phyloP scores from a whole-genome alignment of 2,113 vertebrate genomes.

The Corynorhinus townsendii region DNA sequence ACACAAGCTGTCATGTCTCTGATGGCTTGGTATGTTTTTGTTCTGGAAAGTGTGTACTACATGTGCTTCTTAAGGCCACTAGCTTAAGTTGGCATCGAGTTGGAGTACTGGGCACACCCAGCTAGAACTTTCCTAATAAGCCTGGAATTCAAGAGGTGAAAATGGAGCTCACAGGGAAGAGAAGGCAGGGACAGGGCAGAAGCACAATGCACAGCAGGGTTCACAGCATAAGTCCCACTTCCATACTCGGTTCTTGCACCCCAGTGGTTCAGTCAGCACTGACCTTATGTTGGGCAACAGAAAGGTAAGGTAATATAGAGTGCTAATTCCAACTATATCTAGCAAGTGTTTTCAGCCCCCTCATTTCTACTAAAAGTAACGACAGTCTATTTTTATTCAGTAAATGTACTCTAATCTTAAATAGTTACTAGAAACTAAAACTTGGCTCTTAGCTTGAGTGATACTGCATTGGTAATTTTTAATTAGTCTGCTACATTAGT shows the following conservation, averaged over 20 bases:
- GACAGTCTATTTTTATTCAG: neutral
- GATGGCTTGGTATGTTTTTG: neutral
- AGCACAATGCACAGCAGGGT: neutral
- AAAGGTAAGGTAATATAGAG: neutral
- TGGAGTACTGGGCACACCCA: neutral
- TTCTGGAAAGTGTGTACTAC: neutral
- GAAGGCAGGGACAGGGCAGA: neutral
- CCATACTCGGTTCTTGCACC: neutral
- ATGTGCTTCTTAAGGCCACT: neutral
- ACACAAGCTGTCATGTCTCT: neutral
- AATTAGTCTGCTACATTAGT: neutral
- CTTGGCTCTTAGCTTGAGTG: neutral
- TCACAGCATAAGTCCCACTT: neutral
- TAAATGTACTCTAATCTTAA: neutral
- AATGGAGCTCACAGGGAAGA: neutral
- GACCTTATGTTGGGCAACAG: neutral
- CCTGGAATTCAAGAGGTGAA: neutral
- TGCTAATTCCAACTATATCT: neutral
- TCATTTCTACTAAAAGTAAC: slow-evolving; percentile 29
- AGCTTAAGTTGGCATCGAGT: neutral
- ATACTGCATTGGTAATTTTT: neutral
- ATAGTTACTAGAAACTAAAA: neutral
- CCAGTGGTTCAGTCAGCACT: neutral
- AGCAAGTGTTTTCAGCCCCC: neutral
- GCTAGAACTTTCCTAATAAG: neutral